These are phyloP conservation scores for Ecdyonurus torrentis DNA, from an alignment of 2,888 invertebrate genomes.

Conservation along the genomic window DNA sequence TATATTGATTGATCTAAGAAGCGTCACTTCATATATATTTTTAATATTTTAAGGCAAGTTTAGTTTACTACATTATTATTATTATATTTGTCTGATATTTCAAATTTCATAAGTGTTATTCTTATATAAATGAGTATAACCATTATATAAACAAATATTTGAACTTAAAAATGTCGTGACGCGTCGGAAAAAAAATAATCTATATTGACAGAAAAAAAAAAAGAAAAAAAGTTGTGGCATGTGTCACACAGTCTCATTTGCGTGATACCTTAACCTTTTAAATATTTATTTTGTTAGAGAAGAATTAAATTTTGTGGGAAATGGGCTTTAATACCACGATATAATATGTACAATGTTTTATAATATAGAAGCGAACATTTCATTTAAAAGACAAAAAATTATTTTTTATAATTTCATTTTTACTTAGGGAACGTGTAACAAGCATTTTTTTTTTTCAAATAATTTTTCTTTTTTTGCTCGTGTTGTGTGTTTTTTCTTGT, in stretches of 20 bases:
- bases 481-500: not conserved
- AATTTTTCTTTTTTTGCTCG: no score
- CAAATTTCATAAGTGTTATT: not conserved
- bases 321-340: not conserved
- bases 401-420: not conserved
- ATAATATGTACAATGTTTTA: not conserved
- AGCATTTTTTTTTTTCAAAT: no score
- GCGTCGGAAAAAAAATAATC: no score
- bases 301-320: not conserved
- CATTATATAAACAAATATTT: not conserved
- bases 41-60: no score
- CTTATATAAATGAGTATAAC: no score
- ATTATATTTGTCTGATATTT: not conserved
- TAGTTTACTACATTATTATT: no score
- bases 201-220: no score
- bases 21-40: no score
- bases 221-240: no score
- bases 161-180: no score
- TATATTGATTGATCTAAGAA: no score
- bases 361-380: not conserved
- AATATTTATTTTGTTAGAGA: not conserved
- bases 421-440: not conserved
- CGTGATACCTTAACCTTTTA: not conserved
- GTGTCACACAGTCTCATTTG: not conserved
- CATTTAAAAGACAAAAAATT: not conserved